Percentiles rank a stretch among this genome's conserved stretches.
These are phyloP conservation scores for Heterodera carotae DNA, from an alignment of 1,140 invertebrate species.

Conservation along the genomic window DNA sequence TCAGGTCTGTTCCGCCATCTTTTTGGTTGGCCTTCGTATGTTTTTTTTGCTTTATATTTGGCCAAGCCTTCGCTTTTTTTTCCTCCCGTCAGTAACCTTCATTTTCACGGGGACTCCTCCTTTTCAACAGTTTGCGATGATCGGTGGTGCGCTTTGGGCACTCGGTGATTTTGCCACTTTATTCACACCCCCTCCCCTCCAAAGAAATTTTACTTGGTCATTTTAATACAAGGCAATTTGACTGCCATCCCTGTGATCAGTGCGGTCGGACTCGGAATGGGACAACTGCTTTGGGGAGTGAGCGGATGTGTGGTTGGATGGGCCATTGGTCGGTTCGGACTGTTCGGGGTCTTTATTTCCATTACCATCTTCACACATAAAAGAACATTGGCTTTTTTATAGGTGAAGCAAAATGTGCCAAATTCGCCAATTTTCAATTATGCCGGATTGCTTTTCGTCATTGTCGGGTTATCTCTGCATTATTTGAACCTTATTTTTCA, in stretches of 20 bases:
- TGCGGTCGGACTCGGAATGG: slow-evolving; percentile 59
- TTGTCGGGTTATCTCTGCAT: slow-evolving; percentile 61
- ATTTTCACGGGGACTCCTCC: slow-evolving; percentile 34
- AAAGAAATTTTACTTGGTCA: not conserved
- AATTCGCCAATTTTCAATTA: slow-evolving; percentile 64
- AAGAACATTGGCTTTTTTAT: not conserved
- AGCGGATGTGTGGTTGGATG: slow-evolving; percentile 61
- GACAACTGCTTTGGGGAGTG: slow-evolving; percentile 54
- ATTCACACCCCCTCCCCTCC: slow-evolving; percentile 10
- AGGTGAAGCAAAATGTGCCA: slow-evolving; percentile 56
- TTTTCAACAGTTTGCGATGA: slow-evolving; percentile 55
- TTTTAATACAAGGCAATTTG: slow-evolving; percentile 41
- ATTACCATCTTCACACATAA: not conserved
- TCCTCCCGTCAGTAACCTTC: slow-evolving; percentile 29
- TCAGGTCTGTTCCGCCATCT: slow-evolving; percentile 30
- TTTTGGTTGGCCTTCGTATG: slow-evolving; percentile 16
- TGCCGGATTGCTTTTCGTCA: slow-evolving; percentile 65
- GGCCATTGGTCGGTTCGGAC: slow-evolving; percentile 68
- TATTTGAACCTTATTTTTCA: slow-evolving; percentile 17
- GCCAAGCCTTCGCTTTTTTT: not conserved
- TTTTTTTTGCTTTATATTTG: not conserved
- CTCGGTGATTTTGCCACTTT: slow-evolving; percentile 33
- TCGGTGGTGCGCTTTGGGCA: slow-evolving; percentile 49
- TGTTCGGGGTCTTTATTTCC: slow-evolving; percentile 62
- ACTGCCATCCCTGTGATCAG: slow-evolving; percentile 56